Percentiles rank a stretch among this genome's conserved stretches.
Evolutionary conservation across 1,140 invertebrate genomes (phyloP).

Genomic region (Asobara japonica): DNA sequence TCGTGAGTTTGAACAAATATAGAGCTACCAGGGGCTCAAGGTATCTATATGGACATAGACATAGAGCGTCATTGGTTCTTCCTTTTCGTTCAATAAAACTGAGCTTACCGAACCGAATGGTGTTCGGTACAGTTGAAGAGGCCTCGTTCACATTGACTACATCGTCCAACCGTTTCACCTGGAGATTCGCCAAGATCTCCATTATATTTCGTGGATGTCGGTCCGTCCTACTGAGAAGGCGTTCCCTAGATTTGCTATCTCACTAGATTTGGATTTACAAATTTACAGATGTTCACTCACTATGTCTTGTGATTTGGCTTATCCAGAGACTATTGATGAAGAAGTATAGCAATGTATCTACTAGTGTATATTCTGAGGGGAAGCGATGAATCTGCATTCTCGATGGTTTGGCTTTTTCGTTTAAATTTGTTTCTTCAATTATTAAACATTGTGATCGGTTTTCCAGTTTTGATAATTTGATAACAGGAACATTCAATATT

Average conservation of each 20-base stretch:
- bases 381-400: neutral
- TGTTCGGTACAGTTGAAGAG: neutral
- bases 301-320: neutral
- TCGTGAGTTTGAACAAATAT: neutral
- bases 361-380: neutral
- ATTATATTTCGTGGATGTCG: conserved; percentile 54
- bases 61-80: conserved; percentile 2
- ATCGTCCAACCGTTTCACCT: conserved; percentile 34
- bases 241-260: conserved; percentile 26
- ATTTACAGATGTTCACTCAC: conserved; percentile 47
- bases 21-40: neutral
- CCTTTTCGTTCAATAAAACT: conserved; percentile 2
- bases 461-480: too few species aligned
- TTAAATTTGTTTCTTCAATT: too few species aligned
- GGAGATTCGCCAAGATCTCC: conserved; percentile 53
- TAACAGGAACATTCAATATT: too few species aligned
- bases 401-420: too few species aligned
- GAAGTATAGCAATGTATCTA: neutral
- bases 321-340: conserved; percentile 9
- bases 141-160: neutral
- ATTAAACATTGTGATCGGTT: too few species aligned
- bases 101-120: neutral
- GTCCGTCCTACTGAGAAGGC: conserved; percentile 2
- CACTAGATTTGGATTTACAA: conserved; percentile 35
- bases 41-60: neutral